A percentile compares a stretch with the other conserved stretches of the same genome.
Conservation (phyloP, 2,888 invertebrate species). For the Ephialtes manifestator region DNA sequence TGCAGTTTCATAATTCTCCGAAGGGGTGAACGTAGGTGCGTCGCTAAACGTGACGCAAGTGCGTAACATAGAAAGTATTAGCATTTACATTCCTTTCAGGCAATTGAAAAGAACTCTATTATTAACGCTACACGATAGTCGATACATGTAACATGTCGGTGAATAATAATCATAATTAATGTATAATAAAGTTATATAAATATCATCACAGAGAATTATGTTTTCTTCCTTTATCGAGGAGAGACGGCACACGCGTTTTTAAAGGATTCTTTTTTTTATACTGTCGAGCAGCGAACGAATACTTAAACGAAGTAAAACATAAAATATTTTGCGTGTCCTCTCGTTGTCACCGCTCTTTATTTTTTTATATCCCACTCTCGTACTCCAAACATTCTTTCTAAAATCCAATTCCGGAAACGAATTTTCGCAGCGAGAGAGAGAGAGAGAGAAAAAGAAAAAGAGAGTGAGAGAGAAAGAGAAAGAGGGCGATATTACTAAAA, state of each 20-base stretch:
- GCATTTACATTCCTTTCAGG: constrained; percentile 16
- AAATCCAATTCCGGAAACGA: constrained; percentile 12
- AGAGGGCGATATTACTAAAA: constrained; percentile 12
- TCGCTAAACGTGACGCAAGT: constrained; percentile 38
- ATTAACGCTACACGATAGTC: constrained; percentile 62
- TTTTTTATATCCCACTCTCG: constrained; percentile 19
- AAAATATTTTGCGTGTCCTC: background rate
- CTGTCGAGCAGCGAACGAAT: background rate
- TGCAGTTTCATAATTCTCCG: constrained; percentile 47
- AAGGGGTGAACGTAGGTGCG: constrained; percentile 15
- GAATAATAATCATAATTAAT: constrained; percentile 72
- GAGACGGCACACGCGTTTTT: constrained; percentile 23
- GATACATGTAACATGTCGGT: constrained; percentile 69
- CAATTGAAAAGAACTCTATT: constrained; percentile 36
- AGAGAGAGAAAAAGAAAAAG: constrained; percentile 2
- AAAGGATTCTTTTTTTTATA: constrained; percentile 29
- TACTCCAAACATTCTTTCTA: background rate
- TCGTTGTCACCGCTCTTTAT: constrained; percentile 20
- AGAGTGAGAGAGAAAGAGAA: background rate
- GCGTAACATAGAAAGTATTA: constrained; percentile 23
- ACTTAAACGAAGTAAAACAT: background rate
- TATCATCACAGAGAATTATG: constrained; percentile 82
- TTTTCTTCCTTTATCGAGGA: constrained; percentile 58
- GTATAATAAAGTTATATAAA: constrained; percentile 79
- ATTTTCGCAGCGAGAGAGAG: background rate